These are phyloP conservation scores for Morinoia aosen DNA, from an alignment of 2,888 invertebrate species.

Conservation along the genomic window DNA sequence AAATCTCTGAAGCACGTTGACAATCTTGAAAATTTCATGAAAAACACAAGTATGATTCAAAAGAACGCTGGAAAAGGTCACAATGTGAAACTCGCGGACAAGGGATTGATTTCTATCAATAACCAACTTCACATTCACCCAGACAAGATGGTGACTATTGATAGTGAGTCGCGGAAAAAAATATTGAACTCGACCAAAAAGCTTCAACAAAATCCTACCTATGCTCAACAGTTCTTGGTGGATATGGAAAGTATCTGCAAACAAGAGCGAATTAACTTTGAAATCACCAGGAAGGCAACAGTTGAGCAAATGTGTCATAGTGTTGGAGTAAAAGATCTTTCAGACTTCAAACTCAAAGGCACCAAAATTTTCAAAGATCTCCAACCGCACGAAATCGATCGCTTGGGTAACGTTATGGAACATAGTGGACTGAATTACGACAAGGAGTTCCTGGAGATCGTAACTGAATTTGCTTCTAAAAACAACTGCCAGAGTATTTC, in stretches of 20 bases:
- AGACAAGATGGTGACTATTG: neutral
- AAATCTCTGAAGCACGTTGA: neutral
- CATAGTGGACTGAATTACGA: neutral
- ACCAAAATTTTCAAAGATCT: neutral
- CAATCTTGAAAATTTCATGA: neutral
- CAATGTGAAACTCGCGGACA: neutral
- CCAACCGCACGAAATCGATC: neutral
- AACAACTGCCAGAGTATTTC: neutral
- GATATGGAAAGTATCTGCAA: neutral
- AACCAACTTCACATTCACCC: neutral
- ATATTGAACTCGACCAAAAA: neutral
- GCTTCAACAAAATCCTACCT: neutral
- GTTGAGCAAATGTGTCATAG: neutral
- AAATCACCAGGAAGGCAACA: neutral
- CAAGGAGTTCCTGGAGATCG: neutral
- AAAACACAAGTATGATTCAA: neutral
- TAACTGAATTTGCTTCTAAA: neutral
- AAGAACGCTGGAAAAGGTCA: neutral
- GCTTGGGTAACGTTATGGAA: neutral
- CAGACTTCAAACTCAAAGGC: neutral
- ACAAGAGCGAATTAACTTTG: neutral
- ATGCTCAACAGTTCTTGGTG: neutral
- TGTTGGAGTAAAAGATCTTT: neutral
- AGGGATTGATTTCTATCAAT: neutral
- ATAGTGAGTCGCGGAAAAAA: neutral